Evolutionary conservation across 1,140 invertebrate species (phyloP).

Genomic region (Ganaspis sp.): DNA sequence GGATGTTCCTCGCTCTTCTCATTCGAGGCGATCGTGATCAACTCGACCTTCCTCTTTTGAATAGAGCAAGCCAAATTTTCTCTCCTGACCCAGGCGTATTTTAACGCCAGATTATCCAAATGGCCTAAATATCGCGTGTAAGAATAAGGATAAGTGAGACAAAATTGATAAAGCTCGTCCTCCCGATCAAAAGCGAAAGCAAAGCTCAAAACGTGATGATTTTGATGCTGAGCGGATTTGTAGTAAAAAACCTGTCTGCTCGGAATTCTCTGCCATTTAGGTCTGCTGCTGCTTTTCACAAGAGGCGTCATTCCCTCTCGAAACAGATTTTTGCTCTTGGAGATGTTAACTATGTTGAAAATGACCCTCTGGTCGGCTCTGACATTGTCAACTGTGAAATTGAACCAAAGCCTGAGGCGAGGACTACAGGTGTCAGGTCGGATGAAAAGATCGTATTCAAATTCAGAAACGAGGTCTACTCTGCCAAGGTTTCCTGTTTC

Average conservation of each 20-base stretch:
- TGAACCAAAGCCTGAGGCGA: slow-evolving; percentile 95
- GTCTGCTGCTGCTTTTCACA: slow-evolving; percentile 91
- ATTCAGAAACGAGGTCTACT: slow-evolving; percentile 94
- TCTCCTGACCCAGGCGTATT: slow-evolving; percentile 80
- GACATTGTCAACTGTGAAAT: slow-evolving; percentile 98
- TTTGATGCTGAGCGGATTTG: slow-evolving; percentile 90
- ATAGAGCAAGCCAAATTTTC: slow-evolving; percentile 74
- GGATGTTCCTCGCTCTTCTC: slow-evolving; percentile 66
- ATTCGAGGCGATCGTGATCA: slow-evolving; percentile 86
- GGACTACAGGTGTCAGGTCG: slow-evolving; percentile 97
- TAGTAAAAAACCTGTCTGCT: slow-evolving; percentile 93
- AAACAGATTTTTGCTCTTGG: slow-evolving; percentile 93
- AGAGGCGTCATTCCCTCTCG: slow-evolving; percentile 94
- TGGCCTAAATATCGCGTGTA: slow-evolving; percentile 93
- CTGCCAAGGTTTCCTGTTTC: slow-evolving; percentile 97
- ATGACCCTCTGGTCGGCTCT: slow-evolving; percentile 95
- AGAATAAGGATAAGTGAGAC: slow-evolving; percentile 94
- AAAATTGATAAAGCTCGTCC: slow-evolving; percentile 95
- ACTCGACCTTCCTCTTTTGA: slow-evolving; percentile 92
- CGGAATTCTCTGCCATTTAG: slow-evolving; percentile 88
- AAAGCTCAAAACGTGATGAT: slow-evolving; percentile 95
- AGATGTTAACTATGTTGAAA: slow-evolving; percentile 98
- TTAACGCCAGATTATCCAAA: slow-evolving; percentile 78
- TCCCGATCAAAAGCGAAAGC: slow-evolving; percentile 96
- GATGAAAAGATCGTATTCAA: slow-evolving; percentile 97